These are phyloP conservation scores for Acronicta psi DNA, from an alignment of 2,888 invertebrate genomes.

Conservation along the genomic window DNA sequence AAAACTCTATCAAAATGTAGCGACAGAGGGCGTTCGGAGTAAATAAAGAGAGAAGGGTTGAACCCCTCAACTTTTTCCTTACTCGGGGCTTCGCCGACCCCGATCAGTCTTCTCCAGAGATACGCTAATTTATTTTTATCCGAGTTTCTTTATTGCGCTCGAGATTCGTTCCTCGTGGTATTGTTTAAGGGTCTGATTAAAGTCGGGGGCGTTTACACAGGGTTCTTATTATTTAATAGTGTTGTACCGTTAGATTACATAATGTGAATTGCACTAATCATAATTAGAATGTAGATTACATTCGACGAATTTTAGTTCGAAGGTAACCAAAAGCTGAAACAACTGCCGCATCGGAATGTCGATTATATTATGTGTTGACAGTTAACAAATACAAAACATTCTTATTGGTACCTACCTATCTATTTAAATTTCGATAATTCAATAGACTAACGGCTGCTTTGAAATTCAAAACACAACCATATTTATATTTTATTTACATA, in stretches of 20 bases:
- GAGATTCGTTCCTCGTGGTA: slow-evolving; percentile 76
- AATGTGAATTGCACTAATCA: slow-evolving; percentile 44
- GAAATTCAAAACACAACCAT: slow-evolving; percentile 33
- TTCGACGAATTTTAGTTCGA: slow-evolving; percentile 1
- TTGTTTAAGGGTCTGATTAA: slow-evolving; percentile 77
- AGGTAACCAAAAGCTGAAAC: not conserved
- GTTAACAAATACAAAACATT: slow-evolving; percentile 30
- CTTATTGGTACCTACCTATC: slow-evolving; percentile 29
- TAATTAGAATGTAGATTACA: slow-evolving; percentile 44
- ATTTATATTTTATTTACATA: slow-evolving; percentile 54
- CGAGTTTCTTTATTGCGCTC: slow-evolving; percentile 78
- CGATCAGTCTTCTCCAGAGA: slow-evolving; percentile 82
- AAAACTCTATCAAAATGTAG: slow-evolving; percentile 76
- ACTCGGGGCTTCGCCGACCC: slow-evolving; percentile 69
- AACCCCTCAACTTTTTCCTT: slow-evolving; percentile 82
- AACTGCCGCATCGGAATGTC: slow-evolving; percentile 21
- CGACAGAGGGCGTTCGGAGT: slow-evolving; percentile 71
- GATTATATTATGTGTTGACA: slow-evolving; percentile 17
- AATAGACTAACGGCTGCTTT: slow-evolving; percentile 40
- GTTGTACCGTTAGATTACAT: slow-evolving; percentile 39
- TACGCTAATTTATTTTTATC: slow-evolving; percentile 86
- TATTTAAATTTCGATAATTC: slow-evolving; percentile 36
- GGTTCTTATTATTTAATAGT: slow-evolving; percentile 58
- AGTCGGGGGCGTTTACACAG: slow-evolving; percentile 59
- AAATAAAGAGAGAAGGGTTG: slow-evolving; percentile 81